Base-by-base conservation (phyloP, 2,113 vertebrate genomes). In the Gallinago undulata region DNA sequence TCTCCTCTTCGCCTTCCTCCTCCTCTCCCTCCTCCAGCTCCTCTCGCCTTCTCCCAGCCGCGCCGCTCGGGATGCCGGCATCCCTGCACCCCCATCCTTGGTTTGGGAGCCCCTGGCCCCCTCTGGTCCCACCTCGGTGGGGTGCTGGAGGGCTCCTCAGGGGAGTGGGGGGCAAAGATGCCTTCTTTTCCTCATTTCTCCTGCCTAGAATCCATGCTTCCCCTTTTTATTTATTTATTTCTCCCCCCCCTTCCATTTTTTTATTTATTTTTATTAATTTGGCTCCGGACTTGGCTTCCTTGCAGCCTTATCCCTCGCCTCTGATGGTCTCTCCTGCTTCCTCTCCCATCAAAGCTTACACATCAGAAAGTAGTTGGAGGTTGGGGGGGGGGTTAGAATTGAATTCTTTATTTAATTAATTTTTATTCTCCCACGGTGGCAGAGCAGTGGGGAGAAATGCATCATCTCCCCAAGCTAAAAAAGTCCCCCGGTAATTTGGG, bases 1-100 rank as follows among this genome's bases (percentile, higher is more conserved):
- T 41, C 97, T 97, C 95, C 95, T 81, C 89, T 86, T 82, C 66
- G 87, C 60, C 95, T 95, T 69, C 94, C 74, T 94, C 83, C 80
- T 63, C 35, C 95, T 90, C 95, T 94, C 88, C 93, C 88, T 97
- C 89, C 83, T 87, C 90, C 23, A 76, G 93, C 96, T 93, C 75
- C 96, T 93, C 75, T 37, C 35, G 77, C 66, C 95, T 95, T 63
- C 53, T 82, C 80, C 45, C 43, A 6, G 84, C 24, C 21, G 15
- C 25, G 37, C 73, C 27, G 81, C 45, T 72, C 12, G 93, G 80
- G 60, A 68, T 35, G 77, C 64, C 13, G 19, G 41, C 48, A 43
- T 62, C 55, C 41, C 64, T 7, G 35, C 35, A 70, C 31, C 35
- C 80, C 57, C 25, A 84, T 89, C 51, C 41, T 28, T 41, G 19